Evolutionary conservation across 2,888 invertebrate genomes (phyloP).

Genomic region (Cataglyphis livida): DNA sequence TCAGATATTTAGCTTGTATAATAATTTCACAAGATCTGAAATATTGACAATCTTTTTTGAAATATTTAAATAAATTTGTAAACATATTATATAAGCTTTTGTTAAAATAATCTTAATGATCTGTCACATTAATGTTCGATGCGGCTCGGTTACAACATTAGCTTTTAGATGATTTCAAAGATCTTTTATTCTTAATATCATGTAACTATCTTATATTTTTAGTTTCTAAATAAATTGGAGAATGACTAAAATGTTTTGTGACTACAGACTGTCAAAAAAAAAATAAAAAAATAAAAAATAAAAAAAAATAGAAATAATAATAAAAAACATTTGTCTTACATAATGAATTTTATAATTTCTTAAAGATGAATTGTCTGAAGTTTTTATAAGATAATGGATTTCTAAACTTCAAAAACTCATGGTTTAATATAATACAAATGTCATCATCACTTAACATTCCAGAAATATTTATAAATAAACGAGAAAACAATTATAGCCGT

Average conservation of each 20-base stretch:
- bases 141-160: slow-evolving; percentile 47
- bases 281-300: background rate
- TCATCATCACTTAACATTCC: slow-evolving; percentile 12
- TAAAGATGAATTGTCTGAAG: background rate
- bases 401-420: background rate
- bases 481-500: slow-evolving; percentile 8
- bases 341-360: background rate
- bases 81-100: background rate
- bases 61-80: background rate
- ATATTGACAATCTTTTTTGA: slow-evolving; percentile 7
- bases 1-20: background rate
- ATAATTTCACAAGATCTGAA: background rate
- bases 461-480: slow-evolving; percentile 59
- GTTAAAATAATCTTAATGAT: slow-evolving; percentile 74
- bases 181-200: slow-evolving; percentile 58
- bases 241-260: slow-evolving; percentile 54
- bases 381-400: background rate
- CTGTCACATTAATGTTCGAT: slow-evolving; percentile 74
- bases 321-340: background rate
- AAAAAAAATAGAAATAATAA: too few species aligned
- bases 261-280: slow-evolving; percentile 53
- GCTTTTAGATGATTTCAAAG: slow-evolving; percentile 54
- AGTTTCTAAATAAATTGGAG: slow-evolving; percentile 45
- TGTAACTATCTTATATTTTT: slow-evolving; percentile 59
- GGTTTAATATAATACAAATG: background rate